These are phyloP conservation scores for Nymphalis c-album DNA, from an alignment of 2,888 invertebrate species.

Conservation along the genomic window DNA sequence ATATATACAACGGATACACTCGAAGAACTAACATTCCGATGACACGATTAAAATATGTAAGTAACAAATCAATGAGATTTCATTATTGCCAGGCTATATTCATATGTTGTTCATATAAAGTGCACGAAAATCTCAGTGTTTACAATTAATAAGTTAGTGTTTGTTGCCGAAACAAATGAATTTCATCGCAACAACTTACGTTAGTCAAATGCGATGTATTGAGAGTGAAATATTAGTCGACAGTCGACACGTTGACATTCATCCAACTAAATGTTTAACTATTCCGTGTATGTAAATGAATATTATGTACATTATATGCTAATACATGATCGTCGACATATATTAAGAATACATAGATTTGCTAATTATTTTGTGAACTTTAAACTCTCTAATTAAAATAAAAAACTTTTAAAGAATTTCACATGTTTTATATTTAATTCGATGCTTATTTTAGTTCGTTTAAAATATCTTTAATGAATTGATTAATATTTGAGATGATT, in stretches of 20 bases:
- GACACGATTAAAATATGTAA: neutral
- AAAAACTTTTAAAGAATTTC: neutral
- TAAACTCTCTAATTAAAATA: neutral
- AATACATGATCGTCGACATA: neutral
- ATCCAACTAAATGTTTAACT: neutral
- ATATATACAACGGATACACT: neutral
- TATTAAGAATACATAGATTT: neutral
- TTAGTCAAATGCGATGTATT: neutral
- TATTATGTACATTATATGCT: neutral
- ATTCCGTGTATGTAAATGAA: neutral
- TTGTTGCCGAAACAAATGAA: neutral
- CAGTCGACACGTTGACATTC: no score
- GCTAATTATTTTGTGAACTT: neutral
- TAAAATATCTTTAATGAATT: neutral
- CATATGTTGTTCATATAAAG: neutral
- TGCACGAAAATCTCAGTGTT: constrained; percentile 1
- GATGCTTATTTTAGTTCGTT: neutral
- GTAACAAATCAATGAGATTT: neutral
- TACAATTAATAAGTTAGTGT: neutral
- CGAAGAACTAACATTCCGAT: neutral
- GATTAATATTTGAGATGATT: neutral
- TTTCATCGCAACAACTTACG: no score
- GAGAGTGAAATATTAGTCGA: no score
- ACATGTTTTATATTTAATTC: neutral
- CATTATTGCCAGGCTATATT: neutral